Conservation (phyloP, 2,113 vertebrate species). For the Ursus arctos region DNA sequence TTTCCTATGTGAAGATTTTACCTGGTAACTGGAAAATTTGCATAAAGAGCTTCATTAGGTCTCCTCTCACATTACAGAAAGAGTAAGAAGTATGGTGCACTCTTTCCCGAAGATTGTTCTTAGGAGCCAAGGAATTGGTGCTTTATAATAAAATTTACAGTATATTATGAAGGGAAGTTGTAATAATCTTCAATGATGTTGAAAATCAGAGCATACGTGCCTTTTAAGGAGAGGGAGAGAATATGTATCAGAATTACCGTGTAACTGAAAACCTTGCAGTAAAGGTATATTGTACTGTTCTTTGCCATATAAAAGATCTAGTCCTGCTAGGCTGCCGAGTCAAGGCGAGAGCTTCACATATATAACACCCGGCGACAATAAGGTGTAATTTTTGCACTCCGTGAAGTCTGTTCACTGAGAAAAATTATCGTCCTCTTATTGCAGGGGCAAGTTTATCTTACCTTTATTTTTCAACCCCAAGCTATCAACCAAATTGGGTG, state of each 20-base stretch:
- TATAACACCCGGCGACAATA: conserved; percentile 53
- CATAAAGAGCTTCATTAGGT: conserved; percentile 91
- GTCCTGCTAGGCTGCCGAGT: conserved; percentile 29
- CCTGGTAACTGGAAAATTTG: conserved; percentile 90
- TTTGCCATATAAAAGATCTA: conserved; percentile 69
- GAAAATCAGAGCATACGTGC: conserved; percentile 83
- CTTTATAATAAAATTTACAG: conserved; percentile 89
- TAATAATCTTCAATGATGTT: conserved; percentile 87
- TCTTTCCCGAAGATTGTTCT: conserved; percentile 85
- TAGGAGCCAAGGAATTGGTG: conserved; percentile 84
- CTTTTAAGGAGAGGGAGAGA: conserved; percentile 82
- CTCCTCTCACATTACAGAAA: conserved; percentile 86
- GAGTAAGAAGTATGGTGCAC: conserved; percentile 82
- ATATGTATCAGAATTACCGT: conserved; percentile 84
- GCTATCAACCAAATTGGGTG: background rate
- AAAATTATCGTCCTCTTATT: conserved; percentile 68
- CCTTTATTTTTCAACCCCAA: conserved; percentile 59
- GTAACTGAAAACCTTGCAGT: conserved; percentile 41
- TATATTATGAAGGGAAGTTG: conserved; percentile 84
- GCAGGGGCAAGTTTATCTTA: conserved; percentile 72
- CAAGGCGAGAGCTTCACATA: conserved; percentile 64
- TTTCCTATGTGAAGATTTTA: conserved; percentile 89
- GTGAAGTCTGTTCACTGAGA: conserved; percentile 53
- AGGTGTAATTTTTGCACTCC: conserved; percentile 65
- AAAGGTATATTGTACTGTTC: conserved; percentile 72